phyloP scores from a whole-genome alignment of 2,797 vertebrate species.

The Bradypodion ventrale region DNA sequence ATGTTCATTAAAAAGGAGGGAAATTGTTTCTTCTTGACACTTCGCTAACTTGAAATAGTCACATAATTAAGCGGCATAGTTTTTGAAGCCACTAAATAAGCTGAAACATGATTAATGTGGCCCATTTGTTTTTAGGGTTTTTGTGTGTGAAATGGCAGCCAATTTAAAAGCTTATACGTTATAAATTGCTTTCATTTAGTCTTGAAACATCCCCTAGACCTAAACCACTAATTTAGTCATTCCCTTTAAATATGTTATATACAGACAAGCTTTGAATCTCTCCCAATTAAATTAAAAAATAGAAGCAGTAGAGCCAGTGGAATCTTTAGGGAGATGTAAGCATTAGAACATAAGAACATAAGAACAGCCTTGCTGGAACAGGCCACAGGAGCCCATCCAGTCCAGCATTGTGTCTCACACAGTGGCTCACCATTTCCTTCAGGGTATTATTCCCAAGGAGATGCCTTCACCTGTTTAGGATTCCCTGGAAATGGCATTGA shows the following conservation, averaged over 20 bases:
- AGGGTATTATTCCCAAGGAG: too few relatives aligned
- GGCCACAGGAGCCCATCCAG: too few relatives aligned
- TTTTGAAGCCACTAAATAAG: conserved; percentile 51
- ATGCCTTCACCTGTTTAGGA: too few relatives aligned
- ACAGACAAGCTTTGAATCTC: conserved; percentile 35
- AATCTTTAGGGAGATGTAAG: too few relatives aligned
- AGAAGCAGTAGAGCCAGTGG: not conserved
- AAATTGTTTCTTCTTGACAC: not conserved
- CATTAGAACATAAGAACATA: too few relatives aligned
- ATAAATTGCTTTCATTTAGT: conserved; percentile 74
- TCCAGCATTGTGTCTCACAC: too few relatives aligned
- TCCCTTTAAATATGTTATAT: conserved; percentile 64
- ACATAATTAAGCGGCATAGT: conserved; percentile 43
- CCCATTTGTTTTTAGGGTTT: conserved; percentile 65
- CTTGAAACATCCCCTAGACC: conserved; percentile 49
- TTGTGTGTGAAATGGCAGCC: conserved; percentile 63
- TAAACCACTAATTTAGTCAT: conserved; percentile 63
- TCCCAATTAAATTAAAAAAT: conserved; percentile 8
- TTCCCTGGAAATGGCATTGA: too few relatives aligned
- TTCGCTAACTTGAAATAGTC: conserved; percentile 44
- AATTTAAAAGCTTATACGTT: conserved; percentile 65
- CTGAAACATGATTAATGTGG: conserved; percentile 63
- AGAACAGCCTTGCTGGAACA: too few relatives aligned
- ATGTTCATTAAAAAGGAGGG: not conserved
- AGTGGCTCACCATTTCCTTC: too few relatives aligned